Percentiles rank a stretch among this genome's conserved stretches.
These are phyloP conservation scores for Pseudoips prasinana DNA, from an alignment of 2,888 invertebrate species.

Conservation along the genomic window DNA sequence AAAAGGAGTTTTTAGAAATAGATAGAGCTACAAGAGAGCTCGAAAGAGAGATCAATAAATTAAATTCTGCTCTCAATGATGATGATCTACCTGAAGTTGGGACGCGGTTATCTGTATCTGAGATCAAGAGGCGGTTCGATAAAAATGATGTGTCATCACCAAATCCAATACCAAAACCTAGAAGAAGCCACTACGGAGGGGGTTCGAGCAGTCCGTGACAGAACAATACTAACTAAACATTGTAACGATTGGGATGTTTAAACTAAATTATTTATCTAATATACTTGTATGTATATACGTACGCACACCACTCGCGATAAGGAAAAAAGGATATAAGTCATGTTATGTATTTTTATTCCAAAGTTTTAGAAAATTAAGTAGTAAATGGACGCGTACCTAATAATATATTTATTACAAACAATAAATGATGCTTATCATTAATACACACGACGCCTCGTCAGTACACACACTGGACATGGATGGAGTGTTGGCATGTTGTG, in stretches of 20 bases:
- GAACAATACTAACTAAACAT: constrained; percentile 5
- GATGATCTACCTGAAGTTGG: constrained; percentile 58
- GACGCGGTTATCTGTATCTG: constrained; percentile 61
- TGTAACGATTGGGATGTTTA: no score
- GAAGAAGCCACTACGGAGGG: constrained; percentile 73
- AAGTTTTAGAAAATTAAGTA: constrained; percentile 4
- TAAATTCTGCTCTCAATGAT: constrained; percentile 70
- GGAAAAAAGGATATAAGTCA: no score
- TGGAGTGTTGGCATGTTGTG: no score
- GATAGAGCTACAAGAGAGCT: constrained; percentile 70
- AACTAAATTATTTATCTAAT: no score
- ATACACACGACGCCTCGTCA: no score
- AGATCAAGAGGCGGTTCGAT: constrained; percentile 79
- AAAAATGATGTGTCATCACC: constrained; percentile 72
- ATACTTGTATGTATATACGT: no score
- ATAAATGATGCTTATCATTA: background rate
- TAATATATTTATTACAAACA: background rate
- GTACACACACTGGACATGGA: no score
- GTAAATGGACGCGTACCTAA: constrained; percentile 1
- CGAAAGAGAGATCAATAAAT: constrained; percentile 71
- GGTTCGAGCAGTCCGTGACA: constrained; percentile 52
- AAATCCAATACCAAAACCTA: constrained; percentile 82
- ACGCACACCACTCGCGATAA: no score
- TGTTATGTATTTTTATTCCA: constrained; percentile 3
- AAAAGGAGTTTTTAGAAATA: constrained; percentile 74